Percentiles rank a stretch among this genome's conserved stretches.
Conservation (phyloP, 2,113 vertebrate species). For the Lichenostomus cassidix region DNA sequence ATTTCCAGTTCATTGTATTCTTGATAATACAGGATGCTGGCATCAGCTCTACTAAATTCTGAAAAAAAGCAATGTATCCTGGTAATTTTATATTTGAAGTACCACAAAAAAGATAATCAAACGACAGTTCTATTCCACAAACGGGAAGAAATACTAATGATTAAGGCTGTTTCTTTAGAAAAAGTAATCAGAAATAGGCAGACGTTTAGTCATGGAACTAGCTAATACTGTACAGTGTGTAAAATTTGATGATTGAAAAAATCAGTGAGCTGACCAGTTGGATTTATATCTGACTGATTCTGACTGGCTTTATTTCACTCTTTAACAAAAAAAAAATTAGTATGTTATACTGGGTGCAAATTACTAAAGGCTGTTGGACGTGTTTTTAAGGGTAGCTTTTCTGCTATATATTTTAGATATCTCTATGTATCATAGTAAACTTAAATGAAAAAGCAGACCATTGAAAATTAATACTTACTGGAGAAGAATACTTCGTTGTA, state of each 20-base stretch:
- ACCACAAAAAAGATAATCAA: neutral
- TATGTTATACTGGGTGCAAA: neutral
- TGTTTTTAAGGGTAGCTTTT: neutral
- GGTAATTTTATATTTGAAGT: neutral
- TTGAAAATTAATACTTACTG: neutral
- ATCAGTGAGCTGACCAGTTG: neutral
- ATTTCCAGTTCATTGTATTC: neutral
- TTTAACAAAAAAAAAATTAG: neutral
- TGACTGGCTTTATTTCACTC: neutral
- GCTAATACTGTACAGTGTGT: rapidly evolving
- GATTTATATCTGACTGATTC: neutral
- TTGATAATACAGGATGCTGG: neutral
- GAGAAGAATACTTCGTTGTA: neutral
- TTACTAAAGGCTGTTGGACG: neutral
- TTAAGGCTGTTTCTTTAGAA: neutral
- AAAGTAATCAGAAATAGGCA: neutral
- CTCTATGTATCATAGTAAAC: neutral
- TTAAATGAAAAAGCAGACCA: neutral
- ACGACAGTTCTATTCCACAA: neutral
- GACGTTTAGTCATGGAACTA: neutral
- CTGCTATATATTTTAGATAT: neutral
- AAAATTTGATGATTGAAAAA: neutral
- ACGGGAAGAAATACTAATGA: neutral
- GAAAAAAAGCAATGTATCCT: neutral
- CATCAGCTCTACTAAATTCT: neutral